A percentile compares a stretch with the other conserved stretches of the same genome.
These are phyloP conservation scores for Gambusia yucatana DNA, from an alignment of 2,797 vertebrate genomes.

Conservation along the genomic window DNA sequence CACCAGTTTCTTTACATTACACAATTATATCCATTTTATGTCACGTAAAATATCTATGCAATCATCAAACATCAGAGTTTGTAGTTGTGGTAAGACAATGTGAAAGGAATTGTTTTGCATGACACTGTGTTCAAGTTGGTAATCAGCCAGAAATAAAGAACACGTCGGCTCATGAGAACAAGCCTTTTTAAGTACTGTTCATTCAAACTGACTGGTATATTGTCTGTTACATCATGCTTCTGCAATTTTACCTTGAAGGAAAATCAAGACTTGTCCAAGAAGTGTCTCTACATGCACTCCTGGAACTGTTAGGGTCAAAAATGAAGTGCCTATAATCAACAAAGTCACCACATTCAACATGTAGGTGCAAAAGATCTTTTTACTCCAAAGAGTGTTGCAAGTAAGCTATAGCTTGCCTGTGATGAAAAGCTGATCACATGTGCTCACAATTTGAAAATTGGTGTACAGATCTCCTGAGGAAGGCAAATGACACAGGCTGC, in stretches of 20 bases:
- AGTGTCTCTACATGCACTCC: neutral
- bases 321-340: neutral
- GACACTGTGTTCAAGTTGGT: neutral
- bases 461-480: neutral
- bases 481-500: neutral
- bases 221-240: neutral
- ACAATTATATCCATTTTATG: neutral
- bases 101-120: neutral
- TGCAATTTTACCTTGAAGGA: neutral
- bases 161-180: neutral
- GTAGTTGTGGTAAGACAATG: neutral
- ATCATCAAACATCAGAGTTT: neutral
- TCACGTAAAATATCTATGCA: neutral
- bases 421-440: neutral
- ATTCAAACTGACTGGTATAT: constrained; percentile 1
- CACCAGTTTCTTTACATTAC: neutral
- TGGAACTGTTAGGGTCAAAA: constrained; percentile 1
- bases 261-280: neutral
- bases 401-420: neutral
- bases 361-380: neutral
- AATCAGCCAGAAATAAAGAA: neutral
- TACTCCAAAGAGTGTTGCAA: neutral
- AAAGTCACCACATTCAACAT: neutral
- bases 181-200: neutral
- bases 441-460: neutral